Base-by-base conservation (phyloP, 2,888 invertebrate genomes). In the Amphipyra berbera region DNA sequence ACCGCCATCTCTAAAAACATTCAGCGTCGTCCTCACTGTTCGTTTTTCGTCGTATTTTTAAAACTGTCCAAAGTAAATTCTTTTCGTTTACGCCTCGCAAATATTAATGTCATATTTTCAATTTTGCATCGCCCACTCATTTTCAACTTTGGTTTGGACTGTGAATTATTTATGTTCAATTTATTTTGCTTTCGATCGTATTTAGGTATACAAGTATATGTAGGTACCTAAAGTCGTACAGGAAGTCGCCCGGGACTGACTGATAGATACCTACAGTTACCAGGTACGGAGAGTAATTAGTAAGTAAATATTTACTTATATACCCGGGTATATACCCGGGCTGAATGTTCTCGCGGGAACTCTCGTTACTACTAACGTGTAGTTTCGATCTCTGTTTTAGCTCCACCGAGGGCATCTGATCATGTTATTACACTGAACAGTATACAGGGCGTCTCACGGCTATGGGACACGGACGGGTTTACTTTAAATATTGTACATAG, bases 21-120 rank as follows among this genome's bases (percentile, higher is more conserved):
- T 49, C 7, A 9, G 10, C n/a, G 49, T 46, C 6, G 21, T 12
- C 27, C 12, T 5, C 27, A 30, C 46, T 21, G 21, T 46, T 46
- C 7, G 1, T 14, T 46, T 47, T 8, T 14, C 9, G 7, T 35
- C 10, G 10, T 48, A 38, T 44, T 60, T 57, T 48, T 21, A 44
- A 30, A 61, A 60, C 30, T 45, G 27, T 15, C 27, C 15, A 47
- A 41, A 33, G 12, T 35, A 37, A 27, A 41, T 35, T 47, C 14
- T 14, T 47, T 47, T 37, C 46, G 10, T 47, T 42, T 10, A 30
- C 14, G 46, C 46, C 46, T 47, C 35, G 35, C 14, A 41, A 60
- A 58, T 59, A 41, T 41, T 14, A 46, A 40, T 58, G 40, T 35
- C 2, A 47, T 27, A 35, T 60, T 60, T 46, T 27, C 14, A 35